Conservation (phyloP, 92 coral and sea anemone species). For the Phenganax stokvisi region DNA sequence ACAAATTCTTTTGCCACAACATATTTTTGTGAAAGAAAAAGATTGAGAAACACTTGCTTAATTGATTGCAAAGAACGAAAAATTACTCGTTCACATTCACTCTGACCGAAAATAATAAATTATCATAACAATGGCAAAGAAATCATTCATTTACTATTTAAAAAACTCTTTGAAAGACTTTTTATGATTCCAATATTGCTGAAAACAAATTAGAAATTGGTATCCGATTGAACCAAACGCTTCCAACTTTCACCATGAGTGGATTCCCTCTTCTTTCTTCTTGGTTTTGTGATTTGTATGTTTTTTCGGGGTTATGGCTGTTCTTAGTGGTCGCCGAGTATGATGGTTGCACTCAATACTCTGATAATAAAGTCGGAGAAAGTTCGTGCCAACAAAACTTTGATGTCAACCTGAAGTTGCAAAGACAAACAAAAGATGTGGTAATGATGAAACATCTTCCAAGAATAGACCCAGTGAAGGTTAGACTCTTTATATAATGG, state of each 20-base stretch:
- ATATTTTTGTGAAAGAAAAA: no score
- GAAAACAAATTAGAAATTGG: background rate
- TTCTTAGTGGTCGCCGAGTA: background rate
- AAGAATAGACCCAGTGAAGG: constrained; percentile 72
- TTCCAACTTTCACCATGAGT: background rate
- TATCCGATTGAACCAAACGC: background rate
- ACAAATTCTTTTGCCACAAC: no score
- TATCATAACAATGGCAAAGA: no score
- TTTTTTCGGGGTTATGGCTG: background rate
- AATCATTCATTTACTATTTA: background rate
- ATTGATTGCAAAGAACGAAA: no score
- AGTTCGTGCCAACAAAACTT: background rate
- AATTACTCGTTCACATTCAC: no score
- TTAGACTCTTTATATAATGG: background rate
- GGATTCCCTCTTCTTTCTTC: background rate
- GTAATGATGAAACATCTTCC: constrained; percentile 44
- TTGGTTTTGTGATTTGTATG: background rate
- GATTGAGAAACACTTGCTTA: no score
- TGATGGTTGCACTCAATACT: constrained; percentile 9
- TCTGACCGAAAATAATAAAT: no score
- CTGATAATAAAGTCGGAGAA: background rate
- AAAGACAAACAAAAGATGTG: constrained; percentile 28
- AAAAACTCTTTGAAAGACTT: constrained; percentile 4
- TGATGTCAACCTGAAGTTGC: constrained; percentile 3
- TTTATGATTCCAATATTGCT: background rate